These are phyloP conservation scores for Mus musculus DNA, from an alignment of 2,113 vertebrate genomes.

Conservation along the genomic window GRCm39 chr16:93339501-93340000, in stretches of 20 bases:
- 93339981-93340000: neutral
- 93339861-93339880: no score
- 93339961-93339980: rapidly evolving
- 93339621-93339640: neutral
- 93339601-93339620: neutral
- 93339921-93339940: neutral
- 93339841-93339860: no score
- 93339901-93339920: neutral
- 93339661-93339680: neutral
- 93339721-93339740: no score
- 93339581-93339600: neutral
- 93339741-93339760: no score
- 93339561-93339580: neutral
- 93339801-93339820: no score
- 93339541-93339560: neutral
- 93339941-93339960: neutral
- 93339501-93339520: neutral
- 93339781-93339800: no score
- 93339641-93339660: no score
- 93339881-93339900: neutral
- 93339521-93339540: neutral
- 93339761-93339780: no score
- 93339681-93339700: neutral
- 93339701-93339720: neutral
- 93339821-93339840: no score